phyloP scores from a whole-genome alignment of 2,797 vertebrate species.

The Hoplostethus atlanticus region DNA sequence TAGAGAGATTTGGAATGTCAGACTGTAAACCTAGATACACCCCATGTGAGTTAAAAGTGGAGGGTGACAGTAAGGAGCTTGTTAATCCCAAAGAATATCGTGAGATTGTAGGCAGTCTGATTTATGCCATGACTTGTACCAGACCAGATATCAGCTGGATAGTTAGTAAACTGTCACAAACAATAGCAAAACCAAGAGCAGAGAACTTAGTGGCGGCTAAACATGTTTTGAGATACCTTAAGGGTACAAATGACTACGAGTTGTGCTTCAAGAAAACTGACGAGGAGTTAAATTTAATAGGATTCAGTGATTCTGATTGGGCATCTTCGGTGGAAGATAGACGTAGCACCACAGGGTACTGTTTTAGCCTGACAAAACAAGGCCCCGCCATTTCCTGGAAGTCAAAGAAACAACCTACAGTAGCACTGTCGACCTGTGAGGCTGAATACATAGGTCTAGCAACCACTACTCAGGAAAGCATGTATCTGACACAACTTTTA shows the following conservation, averaged over 20 bases:
- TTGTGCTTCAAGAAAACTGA: conserved; percentile 33
- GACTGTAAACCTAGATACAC: conserved; percentile 31
- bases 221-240: conserved; percentile 31
- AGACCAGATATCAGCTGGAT: conserved; percentile 37
- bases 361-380: conserved; percentile 38
- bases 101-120: conserved; percentile 34
- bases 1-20: conserved; percentile 40
- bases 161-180: conserved; percentile 43
- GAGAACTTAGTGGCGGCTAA: conserved; percentile 21
- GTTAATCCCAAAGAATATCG: conserved; percentile 31
- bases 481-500: conserved; percentile 37
- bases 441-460: conserved; percentile 46
- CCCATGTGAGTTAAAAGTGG: conserved; percentile 24
- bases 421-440: conserved; percentile 36
- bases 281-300: conserved; percentile 10
- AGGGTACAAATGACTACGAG: conserved; percentile 12
- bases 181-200: conserved; percentile 18
- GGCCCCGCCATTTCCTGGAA: conserved; percentile 40
- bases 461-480: conserved; percentile 39
- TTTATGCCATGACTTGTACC: conserved; percentile 38
- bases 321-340: conserved; percentile 30
- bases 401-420: conserved; percentile 35
- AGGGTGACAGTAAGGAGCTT: conserved; percentile 11
- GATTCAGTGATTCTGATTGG: conserved; percentile 38
- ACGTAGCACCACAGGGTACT: conserved; percentile 30